Evolutionary conservation across 2,888 invertebrate species (phyloP).

Genomic region (Pecten maximus): DNA sequence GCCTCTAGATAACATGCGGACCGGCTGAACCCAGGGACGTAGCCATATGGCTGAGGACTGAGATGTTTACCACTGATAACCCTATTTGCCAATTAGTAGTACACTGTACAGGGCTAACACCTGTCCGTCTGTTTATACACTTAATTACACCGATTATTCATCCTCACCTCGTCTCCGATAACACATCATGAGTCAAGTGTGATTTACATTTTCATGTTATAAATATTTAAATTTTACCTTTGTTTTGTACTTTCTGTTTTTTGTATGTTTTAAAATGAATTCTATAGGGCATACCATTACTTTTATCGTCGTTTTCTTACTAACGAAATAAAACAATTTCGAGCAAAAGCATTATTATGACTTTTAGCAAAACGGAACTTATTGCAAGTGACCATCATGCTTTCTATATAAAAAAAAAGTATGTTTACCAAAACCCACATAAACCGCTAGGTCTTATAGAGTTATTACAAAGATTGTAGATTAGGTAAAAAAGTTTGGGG

Average conservation of each 20-base stretch:
- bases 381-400: too few species aligned
- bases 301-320: too few species aligned
- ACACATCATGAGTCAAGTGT: not conserved
- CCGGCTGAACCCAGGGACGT: not conserved
- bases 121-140: slow-evolving; percentile 26
- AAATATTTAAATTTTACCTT: slow-evolving; percentile 10
- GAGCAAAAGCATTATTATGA: too few species aligned
- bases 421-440: too few species aligned
- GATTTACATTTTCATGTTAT: not conserved
- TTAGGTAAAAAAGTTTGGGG: too few species aligned
- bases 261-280: too few species aligned
- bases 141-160: slow-evolving; percentile 27
- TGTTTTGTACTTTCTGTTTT: not conserved
- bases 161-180: not conserved
- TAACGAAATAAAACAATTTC: too few species aligned
- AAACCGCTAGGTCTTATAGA: too few species aligned
- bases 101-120: slow-evolving; percentile 27
- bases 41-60: slow-evolving; percentile 18
- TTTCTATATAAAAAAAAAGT: too few species aligned
- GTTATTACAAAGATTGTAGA: too few species aligned
- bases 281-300: too few species aligned
- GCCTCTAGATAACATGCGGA: not conserved
- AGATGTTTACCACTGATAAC: slow-evolving; percentile 10
- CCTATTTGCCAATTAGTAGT: slow-evolving; percentile 25
- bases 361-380: too few species aligned